phyloP scores from a whole-genome alignment of 2,113 vertebrate genomes.

The Pardalotus punctatus region DNA sequence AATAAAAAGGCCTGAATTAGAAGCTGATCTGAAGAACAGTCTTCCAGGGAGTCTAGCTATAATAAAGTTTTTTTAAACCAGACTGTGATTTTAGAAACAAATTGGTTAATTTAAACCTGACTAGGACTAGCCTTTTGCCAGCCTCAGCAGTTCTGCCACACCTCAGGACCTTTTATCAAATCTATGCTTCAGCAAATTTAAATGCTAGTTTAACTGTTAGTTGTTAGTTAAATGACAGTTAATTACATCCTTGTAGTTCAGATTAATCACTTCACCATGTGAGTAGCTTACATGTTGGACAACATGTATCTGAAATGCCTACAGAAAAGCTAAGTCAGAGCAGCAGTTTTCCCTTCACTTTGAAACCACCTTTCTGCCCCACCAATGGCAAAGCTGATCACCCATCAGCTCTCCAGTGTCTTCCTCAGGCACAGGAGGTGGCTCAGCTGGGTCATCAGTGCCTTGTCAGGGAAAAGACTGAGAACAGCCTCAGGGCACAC shows the following conservation, averaged over 20 bases:
- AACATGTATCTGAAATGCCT: not conserved
- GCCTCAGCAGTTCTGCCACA: slow-evolving; percentile 39
- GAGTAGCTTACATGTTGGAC: not conserved
- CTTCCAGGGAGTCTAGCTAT: not conserved
- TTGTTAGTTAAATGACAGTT: slow-evolving; percentile 58
- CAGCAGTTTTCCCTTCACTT: not conserved
- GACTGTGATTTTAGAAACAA: not conserved
- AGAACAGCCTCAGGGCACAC: not conserved
- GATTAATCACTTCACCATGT: slow-evolving; percentile 29
- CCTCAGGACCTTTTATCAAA: slow-evolving; percentile 44
- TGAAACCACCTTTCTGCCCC: not conserved
- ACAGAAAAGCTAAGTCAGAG: slow-evolving; percentile 23
- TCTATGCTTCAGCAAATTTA: slow-evolving; percentile 52
- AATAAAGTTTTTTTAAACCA: not conserved
- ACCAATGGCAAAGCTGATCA: not conserved
- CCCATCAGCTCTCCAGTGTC: not conserved
- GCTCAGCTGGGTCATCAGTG: not conserved
- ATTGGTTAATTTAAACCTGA: not conserved
- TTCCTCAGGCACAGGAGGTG: not conserved
- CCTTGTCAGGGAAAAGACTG: not conserved
- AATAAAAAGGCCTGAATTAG: not conserved
- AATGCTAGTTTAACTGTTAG: slow-evolving; percentile 40
- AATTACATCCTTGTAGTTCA: slow-evolving; percentile 50
- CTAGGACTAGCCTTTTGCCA: not conserved
- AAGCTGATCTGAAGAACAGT: not conserved